Evolutionary conservation across 2,888 invertebrate species (phyloP), one percentile per base, ranked within the genome.

Genomic region (Antheraea yamamai): DNA sequence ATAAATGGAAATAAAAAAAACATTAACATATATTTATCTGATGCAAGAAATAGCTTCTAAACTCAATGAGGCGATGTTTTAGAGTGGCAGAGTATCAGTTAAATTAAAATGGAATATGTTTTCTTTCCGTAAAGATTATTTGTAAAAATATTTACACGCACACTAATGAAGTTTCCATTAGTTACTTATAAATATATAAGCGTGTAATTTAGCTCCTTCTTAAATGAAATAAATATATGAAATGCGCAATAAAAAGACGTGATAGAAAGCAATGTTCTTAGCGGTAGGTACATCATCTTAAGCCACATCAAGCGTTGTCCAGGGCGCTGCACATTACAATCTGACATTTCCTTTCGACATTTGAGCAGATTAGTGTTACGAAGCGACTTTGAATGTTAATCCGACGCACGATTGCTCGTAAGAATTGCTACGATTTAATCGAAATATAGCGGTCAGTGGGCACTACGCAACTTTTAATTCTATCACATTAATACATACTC

Each of bases 311-410:
- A 87, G 86, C 86, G 78, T 84, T 84, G 87, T 85, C 88, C 87
- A 81, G 85, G 85, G 89, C 91, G 90, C 92, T 92, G 91, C 89
- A 90, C 89, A 88, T 92, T 92, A 92, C 94, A 93, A 95, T 94
- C 95, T 92, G 95, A 95, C 95, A 91, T 95, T 95, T 95, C 95
- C 95, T 94, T 91, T 93, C 92, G 95, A 94, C 94, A 92, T 95
- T 93, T 91, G 92, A 95, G 92, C 91, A 94, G 95, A 94, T 95
- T 94, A 94, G 91, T 91, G 92, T 91, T 94, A 90, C 92, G 89
- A 88, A 87, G 90, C 89, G 87, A 89, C 92, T 91, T 91, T 84
- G 90, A 88, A 92, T 92, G 89, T 91, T 94, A 95, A 95, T 94
- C 94, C 89, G 94, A 95, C 95, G 93, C 88, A 82, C 87, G 89